Percentiles rank a stretch among this genome's conserved stretches.
Evolutionary conservation across 1,140 invertebrate species (phyloP).

Genomic region (Leptinotarsa lineolata): DNA sequence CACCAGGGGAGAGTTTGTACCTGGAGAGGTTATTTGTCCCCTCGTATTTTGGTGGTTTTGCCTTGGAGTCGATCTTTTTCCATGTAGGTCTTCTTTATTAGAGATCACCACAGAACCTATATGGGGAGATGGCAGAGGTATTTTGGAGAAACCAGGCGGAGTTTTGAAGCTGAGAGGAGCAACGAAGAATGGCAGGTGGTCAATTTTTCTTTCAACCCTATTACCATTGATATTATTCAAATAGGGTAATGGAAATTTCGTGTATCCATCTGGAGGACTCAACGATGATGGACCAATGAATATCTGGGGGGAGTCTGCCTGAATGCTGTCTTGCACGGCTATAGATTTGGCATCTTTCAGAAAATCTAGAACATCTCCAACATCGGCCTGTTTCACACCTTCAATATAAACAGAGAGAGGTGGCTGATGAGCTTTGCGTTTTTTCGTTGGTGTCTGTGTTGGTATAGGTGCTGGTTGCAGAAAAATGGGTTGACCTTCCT

Average conservation of each 20-base stretch:
- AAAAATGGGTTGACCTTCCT: conserved; percentile 35
- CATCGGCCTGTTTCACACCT: conserved; percentile 55
- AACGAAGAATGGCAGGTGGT: conserved; percentile 79
- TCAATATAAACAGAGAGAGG: conserved; percentile 79
- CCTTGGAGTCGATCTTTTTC: conserved; percentile 23
- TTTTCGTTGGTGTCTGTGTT: conserved; percentile 57
- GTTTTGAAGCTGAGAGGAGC: conserved; percentile 81
- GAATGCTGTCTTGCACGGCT: conserved; percentile 73
- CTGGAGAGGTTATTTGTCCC: neutral
- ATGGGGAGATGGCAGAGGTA: conserved; percentile 80
- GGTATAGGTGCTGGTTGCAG: conserved; percentile 37
- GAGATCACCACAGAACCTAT: conserved; percentile 80
- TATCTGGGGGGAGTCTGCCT: conserved; percentile 69
- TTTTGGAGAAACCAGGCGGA: conserved; percentile 79
- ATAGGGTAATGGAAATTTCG: conserved; percentile 82
- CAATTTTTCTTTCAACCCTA: conserved; percentile 71
- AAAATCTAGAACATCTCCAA: conserved; percentile 70
- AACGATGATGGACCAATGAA: conserved; percentile 80
- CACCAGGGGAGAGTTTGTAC: neutral
- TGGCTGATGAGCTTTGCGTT: conserved; percentile 75
- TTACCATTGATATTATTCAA: conserved; percentile 73
- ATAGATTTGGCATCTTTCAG: conserved; percentile 74
- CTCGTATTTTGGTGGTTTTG: conserved; percentile 27
- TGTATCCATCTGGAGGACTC: conserved; percentile 69
- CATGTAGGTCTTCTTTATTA: conserved; percentile 33